phyloP scores from a whole-genome alignment of 2,113 vertebrate species.

The Vanacampus margaritifer region DNA sequence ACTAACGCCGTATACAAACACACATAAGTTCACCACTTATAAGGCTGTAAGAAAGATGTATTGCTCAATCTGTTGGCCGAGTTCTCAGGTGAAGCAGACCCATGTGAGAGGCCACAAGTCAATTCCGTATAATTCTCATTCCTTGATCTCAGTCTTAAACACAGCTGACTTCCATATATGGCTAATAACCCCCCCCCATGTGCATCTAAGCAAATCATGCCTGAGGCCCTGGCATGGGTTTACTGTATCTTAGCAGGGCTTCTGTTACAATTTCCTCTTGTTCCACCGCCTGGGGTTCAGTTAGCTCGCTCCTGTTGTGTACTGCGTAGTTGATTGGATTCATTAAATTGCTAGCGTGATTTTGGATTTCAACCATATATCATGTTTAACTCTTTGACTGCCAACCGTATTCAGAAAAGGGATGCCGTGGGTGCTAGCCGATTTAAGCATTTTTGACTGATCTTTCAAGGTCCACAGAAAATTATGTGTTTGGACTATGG shows the following conservation, averaged over 20 bases:
- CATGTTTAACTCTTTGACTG: too few species aligned
- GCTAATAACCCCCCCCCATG: slow-evolving; percentile 15
- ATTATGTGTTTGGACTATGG: too few species aligned
- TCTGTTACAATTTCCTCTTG: neutral
- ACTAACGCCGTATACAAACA: neutral
- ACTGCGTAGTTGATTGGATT: neutral
- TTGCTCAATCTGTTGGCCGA: slow-evolving; percentile 46
- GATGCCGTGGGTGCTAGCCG: too few species aligned
- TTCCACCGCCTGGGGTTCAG: slow-evolving; percentile 3
- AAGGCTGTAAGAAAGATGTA: slow-evolving; percentile 50
- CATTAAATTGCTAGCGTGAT: neutral
- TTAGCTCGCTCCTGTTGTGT: neutral
- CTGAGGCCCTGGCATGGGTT: neutral
- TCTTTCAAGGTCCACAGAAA: too few species aligned
- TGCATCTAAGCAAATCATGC: neutral
- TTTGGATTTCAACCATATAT: too few species aligned
- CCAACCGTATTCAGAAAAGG: too few species aligned
- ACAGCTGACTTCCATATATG: slow-evolving; percentile 35
- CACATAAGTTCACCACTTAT: slow-evolving; percentile 53
- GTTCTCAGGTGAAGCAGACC: slow-evolving; percentile 41
- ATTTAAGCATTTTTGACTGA: too few species aligned
- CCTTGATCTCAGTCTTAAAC: slow-evolving; percentile 24
- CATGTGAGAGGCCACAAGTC: slow-evolving; percentile 43
- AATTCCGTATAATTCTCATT: slow-evolving; percentile 39
- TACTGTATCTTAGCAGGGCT: neutral